Conservation (phyloP, 2,113 vertebrate genomes). For the Micromys minutus region DNA sequence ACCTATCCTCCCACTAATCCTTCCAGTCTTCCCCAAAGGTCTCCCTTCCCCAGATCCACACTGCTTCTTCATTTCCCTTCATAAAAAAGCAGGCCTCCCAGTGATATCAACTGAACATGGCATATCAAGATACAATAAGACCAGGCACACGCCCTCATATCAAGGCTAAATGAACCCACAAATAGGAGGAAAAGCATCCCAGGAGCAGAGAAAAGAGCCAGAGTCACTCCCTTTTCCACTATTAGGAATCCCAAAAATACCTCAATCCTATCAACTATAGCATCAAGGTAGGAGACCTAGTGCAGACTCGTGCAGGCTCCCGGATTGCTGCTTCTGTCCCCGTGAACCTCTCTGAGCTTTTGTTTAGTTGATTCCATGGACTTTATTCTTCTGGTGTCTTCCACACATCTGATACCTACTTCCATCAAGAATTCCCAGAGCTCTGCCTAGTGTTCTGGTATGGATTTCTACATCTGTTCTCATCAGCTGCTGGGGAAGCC, state of each 20-base stretch:
- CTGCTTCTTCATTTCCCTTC: neutral
- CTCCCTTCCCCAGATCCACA: neutral
- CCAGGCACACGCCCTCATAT: neutral
- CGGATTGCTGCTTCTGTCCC: neutral
- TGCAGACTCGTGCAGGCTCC: neutral
- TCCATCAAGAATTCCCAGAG: neutral
- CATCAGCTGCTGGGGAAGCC: neutral
- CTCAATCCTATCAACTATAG: neutral
- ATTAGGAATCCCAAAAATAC: neutral
- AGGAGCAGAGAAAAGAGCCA: neutral
- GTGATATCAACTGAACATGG: neutral
- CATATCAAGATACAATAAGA: neutral
- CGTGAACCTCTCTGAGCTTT: neutral
- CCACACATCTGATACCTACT: neutral
- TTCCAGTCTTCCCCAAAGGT: neutral
- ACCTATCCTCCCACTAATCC: neutral
- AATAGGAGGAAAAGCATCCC: neutral
- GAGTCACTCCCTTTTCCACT: neutral
- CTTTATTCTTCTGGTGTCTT: neutral
- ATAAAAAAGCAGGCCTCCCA: neutral
- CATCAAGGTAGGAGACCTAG: neutral
- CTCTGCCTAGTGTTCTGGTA: neutral
- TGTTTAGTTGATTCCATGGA: neutral
- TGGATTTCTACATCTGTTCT: neutral
- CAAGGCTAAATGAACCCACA: neutral